phyloP scores from a whole-genome alignment of 2,113 vertebrate species.

The Microtus montanus region DNA sequence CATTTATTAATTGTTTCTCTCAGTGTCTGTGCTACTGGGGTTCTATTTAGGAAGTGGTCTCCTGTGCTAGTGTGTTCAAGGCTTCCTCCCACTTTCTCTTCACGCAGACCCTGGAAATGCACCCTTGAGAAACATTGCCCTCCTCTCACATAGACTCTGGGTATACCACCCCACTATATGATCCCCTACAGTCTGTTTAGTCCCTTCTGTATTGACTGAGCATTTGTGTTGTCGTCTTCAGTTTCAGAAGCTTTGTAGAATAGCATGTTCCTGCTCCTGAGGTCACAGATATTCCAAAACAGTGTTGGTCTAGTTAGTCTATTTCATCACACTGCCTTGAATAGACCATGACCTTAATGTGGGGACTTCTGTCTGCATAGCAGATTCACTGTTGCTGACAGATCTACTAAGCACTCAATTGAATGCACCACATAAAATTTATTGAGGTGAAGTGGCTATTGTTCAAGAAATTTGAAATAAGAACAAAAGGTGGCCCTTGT shows the following conservation, averaged over 20 bases:
- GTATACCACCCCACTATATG: too few relatives aligned
- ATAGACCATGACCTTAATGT: background rate
- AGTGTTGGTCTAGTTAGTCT: background rate
- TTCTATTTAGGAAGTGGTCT: too few relatives aligned
- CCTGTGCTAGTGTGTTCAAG: too few relatives aligned
- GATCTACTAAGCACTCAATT: background rate
- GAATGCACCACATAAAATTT: background rate
- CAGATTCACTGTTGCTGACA: background rate
- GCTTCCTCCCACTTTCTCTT: background rate
- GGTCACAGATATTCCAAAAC: background rate
- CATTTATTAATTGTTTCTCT: too few relatives aligned
- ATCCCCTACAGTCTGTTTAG: background rate
- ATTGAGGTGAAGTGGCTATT: background rate
- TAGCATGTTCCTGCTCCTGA: background rate
- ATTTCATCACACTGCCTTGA: background rate
- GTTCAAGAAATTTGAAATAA: background rate
- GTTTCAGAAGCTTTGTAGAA: background rate
- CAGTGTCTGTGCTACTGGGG: too few relatives aligned
- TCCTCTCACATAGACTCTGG: fast-evolving
- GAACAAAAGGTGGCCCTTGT: background rate
- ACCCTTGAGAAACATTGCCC: background rate
- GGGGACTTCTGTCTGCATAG: background rate
- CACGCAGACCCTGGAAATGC: fast-evolving
- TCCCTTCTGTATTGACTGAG: background rate
- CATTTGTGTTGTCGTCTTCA: background rate